These are phyloP conservation scores for Mylabris phalerata DNA, from an alignment of 1,140 invertebrate species.

Conservation along the genomic window DNA sequence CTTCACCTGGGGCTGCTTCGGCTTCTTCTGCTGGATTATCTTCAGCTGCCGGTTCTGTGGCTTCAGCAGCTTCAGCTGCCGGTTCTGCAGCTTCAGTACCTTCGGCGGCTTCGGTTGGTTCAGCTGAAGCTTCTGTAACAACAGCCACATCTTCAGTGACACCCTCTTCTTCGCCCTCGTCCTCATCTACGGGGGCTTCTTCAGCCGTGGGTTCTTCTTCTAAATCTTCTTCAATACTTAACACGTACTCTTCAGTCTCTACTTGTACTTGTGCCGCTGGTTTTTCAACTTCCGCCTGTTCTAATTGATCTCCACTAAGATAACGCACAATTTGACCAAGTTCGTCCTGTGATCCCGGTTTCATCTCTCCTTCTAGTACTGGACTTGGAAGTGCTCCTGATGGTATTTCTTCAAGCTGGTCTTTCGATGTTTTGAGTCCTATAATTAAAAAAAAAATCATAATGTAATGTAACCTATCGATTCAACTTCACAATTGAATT, in stretches of 20 bases:
- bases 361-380: conserved; percentile 1
- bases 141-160: neutral
- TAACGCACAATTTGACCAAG: too few relatives aligned
- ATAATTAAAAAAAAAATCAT: neutral
- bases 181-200: too few relatives aligned
- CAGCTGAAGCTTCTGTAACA: neutral
- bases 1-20: conserved; percentile 8
- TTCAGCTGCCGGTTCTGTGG: conserved; percentile 14
- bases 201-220: too few relatives aligned
- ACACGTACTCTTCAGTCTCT: too few relatives aligned
- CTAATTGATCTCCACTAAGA: neutral
- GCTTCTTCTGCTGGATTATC: conserved; percentile 5
- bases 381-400: conserved; percentile 3
- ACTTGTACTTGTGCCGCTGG: neutral
- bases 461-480: neutral
- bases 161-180: too few relatives aligned
- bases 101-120: neutral
- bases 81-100: neutral
- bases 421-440: neutral
- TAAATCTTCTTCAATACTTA: too few relatives aligned
- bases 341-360: neutral
- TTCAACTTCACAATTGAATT: too few relatives aligned
- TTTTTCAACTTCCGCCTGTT: conserved; percentile 7
- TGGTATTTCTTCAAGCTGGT: neutral
- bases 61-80: neutral